A percentile compares a stretch with the other conserved stretches of the same genome.
These are phyloP conservation scores for Ormyrus pomaceus DNA, from an alignment of 2,888 invertebrate genomes.

Conservation along the genomic window DNA sequence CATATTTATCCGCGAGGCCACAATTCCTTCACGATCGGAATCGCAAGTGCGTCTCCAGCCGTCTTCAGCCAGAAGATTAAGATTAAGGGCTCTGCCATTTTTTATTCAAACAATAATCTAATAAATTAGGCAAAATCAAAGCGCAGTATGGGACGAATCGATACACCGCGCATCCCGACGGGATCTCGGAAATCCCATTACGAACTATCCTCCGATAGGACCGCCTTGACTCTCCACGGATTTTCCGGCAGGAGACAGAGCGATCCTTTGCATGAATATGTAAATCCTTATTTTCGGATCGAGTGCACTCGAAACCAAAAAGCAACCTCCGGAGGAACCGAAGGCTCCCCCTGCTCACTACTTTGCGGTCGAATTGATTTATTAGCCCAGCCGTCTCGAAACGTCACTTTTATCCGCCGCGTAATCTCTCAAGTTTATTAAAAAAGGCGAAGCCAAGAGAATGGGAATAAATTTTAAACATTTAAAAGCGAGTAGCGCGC, in stretches of 20 bases:
- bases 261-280: constrained; percentile 74
- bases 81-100: no score
- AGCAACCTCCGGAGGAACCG: constrained; percentile 64
- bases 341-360: constrained; percentile 59
- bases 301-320: constrained; percentile 75
- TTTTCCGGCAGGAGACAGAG: constrained; percentile 22
- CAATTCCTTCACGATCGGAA: constrained; percentile 36
- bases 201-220: constrained; percentile 68
- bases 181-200: constrained; percentile 72
- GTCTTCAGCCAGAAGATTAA: background rate
- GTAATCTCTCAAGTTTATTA: constrained; percentile 30
- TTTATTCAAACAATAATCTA: no score
- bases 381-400: constrained; percentile 65
- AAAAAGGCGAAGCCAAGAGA: background rate
- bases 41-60: background rate
- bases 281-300: constrained; percentile 75
- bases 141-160: constrained; percentile 58
- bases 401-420: constrained; percentile 15
- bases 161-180: constrained; percentile 58
- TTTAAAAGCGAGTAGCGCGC: no score
- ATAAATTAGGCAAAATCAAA: background rate
- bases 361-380: constrained; percentile 71
- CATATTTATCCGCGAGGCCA: constrained; percentile 31
- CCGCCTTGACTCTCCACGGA: constrained; percentile 65
- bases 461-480: no score